Base-by-base conservation (phyloP, 1,140 invertebrate genomes). In the Leptonema lineaticorne region DNA sequence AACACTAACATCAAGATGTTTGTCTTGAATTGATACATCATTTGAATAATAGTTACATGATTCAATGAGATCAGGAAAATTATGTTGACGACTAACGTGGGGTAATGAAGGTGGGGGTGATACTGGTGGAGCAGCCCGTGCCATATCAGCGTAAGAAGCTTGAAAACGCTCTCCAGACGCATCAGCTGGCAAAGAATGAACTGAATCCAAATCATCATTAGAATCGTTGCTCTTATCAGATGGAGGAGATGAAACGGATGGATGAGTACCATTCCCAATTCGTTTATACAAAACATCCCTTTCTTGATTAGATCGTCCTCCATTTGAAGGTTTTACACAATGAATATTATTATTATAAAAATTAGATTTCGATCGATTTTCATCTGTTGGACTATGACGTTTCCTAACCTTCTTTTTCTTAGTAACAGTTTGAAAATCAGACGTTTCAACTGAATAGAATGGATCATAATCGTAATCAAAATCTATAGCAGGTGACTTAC, bases 151-250 rank as follows among this genome's bases (percentile, higher is more conserved):
- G 75, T 91, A 91, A 30, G 89, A 90, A 27, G 87, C 87, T 68
- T 86, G 87, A n/a, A 75, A 73, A 48, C 75, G 75, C 60, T 53
- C 74, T 67, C 72, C 73, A 46, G 74, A 83, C 1, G 85, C 82
- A 28, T 84, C 85, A 24, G 87, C 86, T 1, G 89, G 89, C 60
- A 90, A 78, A 58, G 89, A 90, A 76, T 90, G 88, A 16, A 90
- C 88, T 11, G 88, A 90, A 74, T 91, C 90, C 37, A 87, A 79
- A 74, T 91, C 90, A 73, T 86, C 86, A 69, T 85, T 85, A 69
- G 87, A 89, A 73, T 89, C 88, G 76, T 89, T 88, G n/a, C 86
- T 88, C 78, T 90, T 89, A 68, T 91, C 89, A 62, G 86, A 88
- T 63, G 86, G 86, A n/a, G 86, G 86, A 60, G 84, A 80, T 18